Evolutionary conservation across 2,888 invertebrate genomes (phyloP).

Genomic region (Lycaena phlaeas): DNA sequence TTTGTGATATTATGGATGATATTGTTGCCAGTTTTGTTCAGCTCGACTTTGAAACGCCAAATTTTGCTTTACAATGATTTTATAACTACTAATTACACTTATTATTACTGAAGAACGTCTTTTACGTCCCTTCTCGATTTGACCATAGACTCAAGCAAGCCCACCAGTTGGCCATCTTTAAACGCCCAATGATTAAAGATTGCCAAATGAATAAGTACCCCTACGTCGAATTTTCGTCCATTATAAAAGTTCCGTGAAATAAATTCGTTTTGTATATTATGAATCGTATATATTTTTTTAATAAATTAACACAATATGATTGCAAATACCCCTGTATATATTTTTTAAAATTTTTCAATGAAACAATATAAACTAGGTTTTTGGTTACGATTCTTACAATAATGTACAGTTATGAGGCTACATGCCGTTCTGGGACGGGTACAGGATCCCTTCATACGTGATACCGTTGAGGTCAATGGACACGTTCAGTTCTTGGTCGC

Average conservation of each 20-base stretch:
- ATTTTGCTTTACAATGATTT: too few species aligned
- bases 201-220: too few species aligned
- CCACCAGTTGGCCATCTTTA: too few species aligned
- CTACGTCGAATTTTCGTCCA: not conserved
- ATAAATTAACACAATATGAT: not conserved
- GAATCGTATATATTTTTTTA: not conserved
- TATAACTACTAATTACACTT: too few species aligned
- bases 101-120: too few species aligned
- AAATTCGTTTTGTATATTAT: too few species aligned
- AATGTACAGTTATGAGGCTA: not conserved
- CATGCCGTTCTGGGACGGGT: constrained; percentile 62
- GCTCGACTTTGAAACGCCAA: too few species aligned
- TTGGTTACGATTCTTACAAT: constrained; percentile 8
- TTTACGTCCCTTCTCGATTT: too few species aligned
- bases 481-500: constrained; percentile 91
- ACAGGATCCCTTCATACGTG: constrained; percentile 95
- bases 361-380: constrained; percentile 3
- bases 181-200: too few species aligned
- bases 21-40: too few species aligned
- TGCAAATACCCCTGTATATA: constrained; percentile 8
- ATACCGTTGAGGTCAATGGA: constrained; percentile 97
- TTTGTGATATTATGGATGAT: too few species aligned
- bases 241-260: not conserved
- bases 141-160: too few species aligned
- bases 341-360: not conserved